Percentiles rank a stretch among this genome's conserved stretches.
Evolutionary conservation across 1,140 invertebrate genomes (phyloP).

Genomic region (Antheraea pernyi): DNA sequence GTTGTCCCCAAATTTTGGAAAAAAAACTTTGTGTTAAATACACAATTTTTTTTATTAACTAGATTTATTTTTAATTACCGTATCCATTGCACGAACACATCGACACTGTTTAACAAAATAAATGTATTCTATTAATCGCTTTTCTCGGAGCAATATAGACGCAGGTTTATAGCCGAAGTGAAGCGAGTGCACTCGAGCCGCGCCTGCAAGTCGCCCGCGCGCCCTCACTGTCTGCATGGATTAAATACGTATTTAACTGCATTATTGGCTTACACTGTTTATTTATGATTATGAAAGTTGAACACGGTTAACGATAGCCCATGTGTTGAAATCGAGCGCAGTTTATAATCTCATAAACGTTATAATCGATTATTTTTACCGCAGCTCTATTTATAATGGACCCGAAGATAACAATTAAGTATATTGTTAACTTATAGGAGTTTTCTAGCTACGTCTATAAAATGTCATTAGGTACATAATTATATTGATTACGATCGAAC

Average conservation of each 20-base stretch:
- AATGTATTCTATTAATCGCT: background rate
- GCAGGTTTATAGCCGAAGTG: background rate
- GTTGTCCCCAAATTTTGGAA: too few species aligned
- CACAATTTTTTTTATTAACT: too few species aligned
- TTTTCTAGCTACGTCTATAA: background rate
- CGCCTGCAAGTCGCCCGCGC: background rate
- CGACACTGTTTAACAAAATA: background rate
- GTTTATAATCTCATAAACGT: background rate
- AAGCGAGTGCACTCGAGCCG: background rate
- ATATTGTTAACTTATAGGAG: background rate
- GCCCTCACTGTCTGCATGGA: conserved; percentile 5
- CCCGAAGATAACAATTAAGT: background rate
- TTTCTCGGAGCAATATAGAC: background rate
- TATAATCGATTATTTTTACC: background rate
- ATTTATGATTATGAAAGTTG: conserved; percentile 2
- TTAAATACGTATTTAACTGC: conserved; percentile 5
- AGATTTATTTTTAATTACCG: background rate
- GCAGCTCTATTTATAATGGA: background rate
- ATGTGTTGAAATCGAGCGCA: background rate
- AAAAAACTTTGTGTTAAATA: too few species aligned
- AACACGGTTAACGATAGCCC: background rate
- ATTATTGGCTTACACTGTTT: background rate
- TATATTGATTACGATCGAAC: background rate
- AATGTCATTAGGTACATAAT: conserved; percentile 8
- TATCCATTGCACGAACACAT: background rate